Percentiles rank a stretch among this genome's conserved stretches.
These are phyloP conservation scores for Bujurquina vittata DNA, from an alignment of 2,113 vertebrate genomes.

Conservation along the genomic window DNA sequence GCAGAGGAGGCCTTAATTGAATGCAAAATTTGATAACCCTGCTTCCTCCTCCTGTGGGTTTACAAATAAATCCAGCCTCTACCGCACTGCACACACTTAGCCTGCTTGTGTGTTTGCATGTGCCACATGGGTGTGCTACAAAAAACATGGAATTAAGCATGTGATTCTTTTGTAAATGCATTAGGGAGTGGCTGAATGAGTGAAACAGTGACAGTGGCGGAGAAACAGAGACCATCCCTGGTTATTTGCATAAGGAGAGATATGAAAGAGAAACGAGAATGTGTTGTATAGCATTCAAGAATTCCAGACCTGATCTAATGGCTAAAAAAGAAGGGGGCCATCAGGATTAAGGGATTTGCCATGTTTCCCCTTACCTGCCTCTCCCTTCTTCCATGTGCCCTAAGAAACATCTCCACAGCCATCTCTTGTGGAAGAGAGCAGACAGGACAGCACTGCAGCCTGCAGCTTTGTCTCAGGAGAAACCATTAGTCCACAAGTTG, in stretches of 20 bases:
- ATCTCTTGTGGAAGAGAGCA: slow-evolving; percentile 53
- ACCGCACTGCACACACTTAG: slow-evolving; percentile 40
- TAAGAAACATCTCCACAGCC: slow-evolving; percentile 59
- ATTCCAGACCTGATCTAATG: slow-evolving; percentile 80
- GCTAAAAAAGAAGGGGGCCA: slow-evolving; percentile 79
- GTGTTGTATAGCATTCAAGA: slow-evolving; percentile 76
- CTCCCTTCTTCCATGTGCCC: slow-evolving; percentile 46
- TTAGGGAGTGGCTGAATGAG: slow-evolving; percentile 4
- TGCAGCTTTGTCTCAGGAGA: slow-evolving; percentile 66
- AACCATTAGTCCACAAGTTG: slow-evolving; percentile 62
- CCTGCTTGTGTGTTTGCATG: slow-evolving; percentile 10
- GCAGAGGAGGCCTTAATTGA: slow-evolving; percentile 5
- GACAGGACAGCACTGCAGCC: slow-evolving; percentile 54
- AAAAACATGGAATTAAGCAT: slow-evolving; percentile 4
- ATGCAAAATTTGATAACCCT: slow-evolving; percentile 7
- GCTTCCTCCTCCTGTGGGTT: slow-evolving; percentile 33
- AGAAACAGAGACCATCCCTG: slow-evolving; percentile 33
- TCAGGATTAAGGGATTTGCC: slow-evolving; percentile 75
- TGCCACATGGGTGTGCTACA: background rate
- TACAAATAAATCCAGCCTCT: slow-evolving; percentile 55
- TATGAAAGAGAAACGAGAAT: slow-evolving; percentile 67
- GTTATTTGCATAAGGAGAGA: slow-evolving; percentile 59
- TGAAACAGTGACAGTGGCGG: slow-evolving; percentile 2
- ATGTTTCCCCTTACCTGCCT: slow-evolving; percentile 66
- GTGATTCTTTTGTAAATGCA: slow-evolving; percentile 15